Evolutionary conservation across 2,888 invertebrate species (phyloP), one percentile per base, ranked within the genome.

Genomic region (Lymantria dispar): DNA sequence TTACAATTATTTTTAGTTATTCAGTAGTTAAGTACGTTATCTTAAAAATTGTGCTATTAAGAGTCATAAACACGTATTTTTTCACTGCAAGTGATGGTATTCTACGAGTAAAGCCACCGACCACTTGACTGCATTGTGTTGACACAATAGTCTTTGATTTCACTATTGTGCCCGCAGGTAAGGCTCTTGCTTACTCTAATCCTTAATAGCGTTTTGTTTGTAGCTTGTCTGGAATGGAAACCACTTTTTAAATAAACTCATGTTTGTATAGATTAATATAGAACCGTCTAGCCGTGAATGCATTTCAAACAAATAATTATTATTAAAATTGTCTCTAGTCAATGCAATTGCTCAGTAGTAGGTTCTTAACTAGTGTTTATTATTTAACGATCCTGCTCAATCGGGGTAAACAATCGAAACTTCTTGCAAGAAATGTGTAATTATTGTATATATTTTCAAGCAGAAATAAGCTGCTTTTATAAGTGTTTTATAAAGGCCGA

Each of bases 101-200:
- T 22, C 22, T 22, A 22, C 36, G 50, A 64, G 62, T 64, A 64
- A 51, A 62, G 56, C 45, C 53, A 38, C 58, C 52, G 58, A 60
- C 54, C 68, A 67, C 66, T 68, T 68, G 65, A 67, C 62, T 54
- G 51, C 47, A 64, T 67, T 68, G 62, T 66, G 46, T 45, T 33
- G 15, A 43, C 50, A 67, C 66, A 67, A 67, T 60, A 50, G 65
- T 48, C 54, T 67, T 62, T 67, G 66, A 67, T 68, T 67, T 62
- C 64, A 57, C 65, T 55, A 68, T 67, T 67, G 68, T 67, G 52
- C 47, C 38, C 42, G 54, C 64, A 68, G 65, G 68, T 68, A 58
- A 46, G 44, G 47, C 45, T 51, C 48, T 47, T 52, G 49, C 54
- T 60, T 50, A 54, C 47, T 58, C 54, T 56, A 62, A 62, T 64